phyloP scores from a whole-genome alignment of 2,113 vertebrate genomes.

The Aspiorhynchus laticeps region DNA sequence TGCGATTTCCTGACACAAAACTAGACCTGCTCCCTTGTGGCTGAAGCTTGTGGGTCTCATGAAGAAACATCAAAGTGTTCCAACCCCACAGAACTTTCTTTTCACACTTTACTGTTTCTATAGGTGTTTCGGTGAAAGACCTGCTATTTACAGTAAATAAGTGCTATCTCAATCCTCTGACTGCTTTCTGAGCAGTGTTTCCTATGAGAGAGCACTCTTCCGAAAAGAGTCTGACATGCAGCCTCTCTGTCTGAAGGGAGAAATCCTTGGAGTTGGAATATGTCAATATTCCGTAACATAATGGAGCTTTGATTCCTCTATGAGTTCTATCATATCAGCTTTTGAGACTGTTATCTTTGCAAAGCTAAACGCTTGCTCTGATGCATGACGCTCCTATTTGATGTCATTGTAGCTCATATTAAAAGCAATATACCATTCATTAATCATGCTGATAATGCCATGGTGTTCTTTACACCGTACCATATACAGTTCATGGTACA shows the following conservation, averaged over 20 bases:
- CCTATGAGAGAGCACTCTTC: slow-evolving; percentile 9
- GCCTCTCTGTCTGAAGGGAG: slow-evolving; percentile 37
- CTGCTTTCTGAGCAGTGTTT: background rate
- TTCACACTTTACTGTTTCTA: slow-evolving; percentile 5
- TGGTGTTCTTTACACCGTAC: background rate
- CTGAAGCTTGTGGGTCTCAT: background rate
- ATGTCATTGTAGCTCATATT: background rate
- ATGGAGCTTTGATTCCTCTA: slow-evolving; percentile 43
- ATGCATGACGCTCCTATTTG: background rate
- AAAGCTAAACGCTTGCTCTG: background rate
- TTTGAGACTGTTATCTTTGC: background rate
- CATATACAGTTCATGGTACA: background rate
- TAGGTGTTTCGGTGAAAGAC: background rate
- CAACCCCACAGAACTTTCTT: slow-evolving; percentile 8
- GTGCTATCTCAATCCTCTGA: background rate
- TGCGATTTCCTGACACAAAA: slow-evolving; percentile 4
- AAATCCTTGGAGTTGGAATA: slow-evolving; percentile 31
- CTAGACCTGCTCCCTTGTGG: slow-evolving; percentile 5
- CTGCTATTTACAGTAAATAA: slow-evolving; percentile 31
- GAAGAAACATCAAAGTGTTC: slow-evolving; percentile 12
- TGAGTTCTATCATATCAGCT: background rate
- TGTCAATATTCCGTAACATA: slow-evolving; percentile 44
- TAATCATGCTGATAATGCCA: background rate
- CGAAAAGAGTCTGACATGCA: slow-evolving; percentile 10
- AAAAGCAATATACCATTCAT: background rate